These are phyloP conservation scores for Phoxinus dragarum DNA, from an alignment of 2,797 vertebrate genomes.

Conservation along the genomic window DNA sequence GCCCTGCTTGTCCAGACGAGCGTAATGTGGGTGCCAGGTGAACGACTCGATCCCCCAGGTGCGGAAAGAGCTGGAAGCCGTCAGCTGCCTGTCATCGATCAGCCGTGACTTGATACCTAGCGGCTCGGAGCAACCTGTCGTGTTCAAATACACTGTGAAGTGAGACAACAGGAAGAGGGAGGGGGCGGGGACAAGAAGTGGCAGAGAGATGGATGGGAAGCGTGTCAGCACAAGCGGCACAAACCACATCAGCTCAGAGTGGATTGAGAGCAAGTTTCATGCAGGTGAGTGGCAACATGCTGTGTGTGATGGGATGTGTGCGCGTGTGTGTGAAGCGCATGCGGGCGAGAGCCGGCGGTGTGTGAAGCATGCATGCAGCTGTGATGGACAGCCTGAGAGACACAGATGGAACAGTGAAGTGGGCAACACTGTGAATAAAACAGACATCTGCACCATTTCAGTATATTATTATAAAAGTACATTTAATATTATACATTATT, in stretches of 20 bases:
- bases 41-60: conserved; percentile 92
- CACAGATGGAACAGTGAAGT: conserved; percentile 37
- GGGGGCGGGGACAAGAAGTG: conserved; percentile 59
- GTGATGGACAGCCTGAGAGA: conserved; percentile 41
- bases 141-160: conserved; percentile 84
- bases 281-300: conserved; percentile 57
- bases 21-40: conserved; percentile 89
- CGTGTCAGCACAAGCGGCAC: conserved; percentile 41
- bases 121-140: conserved; percentile 93
- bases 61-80: conserved; percentile 89
- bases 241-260: conserved; percentile 45
- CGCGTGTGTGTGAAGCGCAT: conserved; percentile 18
- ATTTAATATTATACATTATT: neutral
- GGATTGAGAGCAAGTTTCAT: conserved; percentile 46
- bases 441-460: conserved; percentile 1
- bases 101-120: conserved; percentile 89
- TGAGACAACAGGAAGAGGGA: conserved; percentile 66
- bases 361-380: conserved; percentile 25
- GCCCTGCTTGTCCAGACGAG: conserved; percentile 93
- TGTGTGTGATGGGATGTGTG: neutral
- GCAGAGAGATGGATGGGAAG: conserved; percentile 59
- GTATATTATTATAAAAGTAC: neutral
- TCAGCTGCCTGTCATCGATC: conserved; percentile 87
- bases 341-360: neutral
- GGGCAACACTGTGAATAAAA: conserved; percentile 24